Percentiles rank a stretch among this genome's conserved stretches.
These are phyloP conservation scores for Pararge aegeria DNA, from an alignment of 1,140 invertebrate species.

Conservation along the genomic window DNA sequence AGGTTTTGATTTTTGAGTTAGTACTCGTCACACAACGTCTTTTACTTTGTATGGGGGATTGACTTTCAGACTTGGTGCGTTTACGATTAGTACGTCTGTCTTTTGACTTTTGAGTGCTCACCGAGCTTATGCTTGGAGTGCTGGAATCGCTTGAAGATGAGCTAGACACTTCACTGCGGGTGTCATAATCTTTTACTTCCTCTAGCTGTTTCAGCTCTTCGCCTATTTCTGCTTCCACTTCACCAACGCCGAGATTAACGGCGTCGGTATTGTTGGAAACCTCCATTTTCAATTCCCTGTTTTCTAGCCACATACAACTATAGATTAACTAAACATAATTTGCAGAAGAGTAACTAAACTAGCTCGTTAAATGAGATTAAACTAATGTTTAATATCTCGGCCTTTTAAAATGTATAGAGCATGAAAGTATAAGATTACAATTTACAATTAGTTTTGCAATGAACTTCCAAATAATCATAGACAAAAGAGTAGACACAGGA, in stretches of 20 bases:
- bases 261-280: constrained; percentile 80
- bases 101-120: constrained; percentile 80
- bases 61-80: constrained; percentile 78
- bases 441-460: no score
- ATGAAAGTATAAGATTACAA: no score
- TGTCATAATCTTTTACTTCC: constrained; percentile 84
- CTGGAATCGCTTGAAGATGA: constrained; percentile 84
- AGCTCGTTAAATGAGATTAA: no score
- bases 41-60: constrained; percentile 76
- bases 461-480: background rate
- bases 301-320: constrained; percentile 1
- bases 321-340: background rate
- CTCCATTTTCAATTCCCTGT: constrained; percentile 65
- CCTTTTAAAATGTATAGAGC: no score
- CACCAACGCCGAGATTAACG: constrained; percentile 85
- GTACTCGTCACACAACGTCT: constrained; percentile 71
- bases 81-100: constrained; percentile 76
- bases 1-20: constrained; percentile 82
- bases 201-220: constrained; percentile 85
- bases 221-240: constrained; percentile 85
- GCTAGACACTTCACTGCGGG: constrained; percentile 89
- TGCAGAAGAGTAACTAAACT: background rate
- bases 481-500: no score
- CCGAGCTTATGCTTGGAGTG: constrained; percentile 87
- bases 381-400: no score